A percentile compares a stretch with the other conserved stretches of the same genome.
phyloP scores from a whole-genome alignment of 2,888 invertebrate species.

The Neelides folsomi region DNA sequence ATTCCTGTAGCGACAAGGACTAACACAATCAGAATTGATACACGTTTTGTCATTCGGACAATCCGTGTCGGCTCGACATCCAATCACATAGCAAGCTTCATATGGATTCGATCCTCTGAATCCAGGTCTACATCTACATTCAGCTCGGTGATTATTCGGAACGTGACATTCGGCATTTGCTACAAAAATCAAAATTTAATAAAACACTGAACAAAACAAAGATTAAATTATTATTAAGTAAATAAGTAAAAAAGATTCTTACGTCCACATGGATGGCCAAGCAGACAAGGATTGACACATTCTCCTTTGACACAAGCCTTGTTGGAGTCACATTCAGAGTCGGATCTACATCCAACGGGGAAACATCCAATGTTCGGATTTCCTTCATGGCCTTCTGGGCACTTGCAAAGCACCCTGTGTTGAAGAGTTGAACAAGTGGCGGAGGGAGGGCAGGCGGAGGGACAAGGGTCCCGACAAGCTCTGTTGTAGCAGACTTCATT shows the following conservation, averaged over 20 bases:
- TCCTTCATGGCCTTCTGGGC: conserved; percentile 68
- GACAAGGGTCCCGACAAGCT: conserved; percentile 73
- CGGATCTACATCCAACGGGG: conserved; percentile 60
- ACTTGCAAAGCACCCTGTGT: conserved; percentile 75
- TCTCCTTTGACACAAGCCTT: conserved; percentile 73
- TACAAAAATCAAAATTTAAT: not conserved
- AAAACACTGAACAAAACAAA: no score
- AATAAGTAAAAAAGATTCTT: no score
- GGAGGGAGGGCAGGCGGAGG: conserved; percentile 82
- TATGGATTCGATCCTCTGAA: conserved; percentile 61
- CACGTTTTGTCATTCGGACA: conserved; percentile 37
- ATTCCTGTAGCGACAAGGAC: conserved; percentile 36
- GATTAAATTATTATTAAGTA: no score
- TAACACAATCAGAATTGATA: conserved; percentile 34
- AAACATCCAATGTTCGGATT: conserved; percentile 66
- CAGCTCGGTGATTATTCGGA: conserved; percentile 50
- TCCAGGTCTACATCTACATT: conserved; percentile 68
- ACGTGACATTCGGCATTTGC: conserved; percentile 58
- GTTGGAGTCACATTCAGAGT: conserved; percentile 68
- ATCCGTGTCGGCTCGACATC: conserved; percentile 37
- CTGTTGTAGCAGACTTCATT: conserved; percentile 73
- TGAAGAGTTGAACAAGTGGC: conserved; percentile 37
- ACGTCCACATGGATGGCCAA: conserved; percentile 63
- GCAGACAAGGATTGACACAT: conserved; percentile 71
- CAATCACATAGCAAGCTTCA: conserved; percentile 37